Evolutionary conservation across 2,113 vertebrate genomes (phyloP).

Genomic region (Hylia prasina): DNA sequence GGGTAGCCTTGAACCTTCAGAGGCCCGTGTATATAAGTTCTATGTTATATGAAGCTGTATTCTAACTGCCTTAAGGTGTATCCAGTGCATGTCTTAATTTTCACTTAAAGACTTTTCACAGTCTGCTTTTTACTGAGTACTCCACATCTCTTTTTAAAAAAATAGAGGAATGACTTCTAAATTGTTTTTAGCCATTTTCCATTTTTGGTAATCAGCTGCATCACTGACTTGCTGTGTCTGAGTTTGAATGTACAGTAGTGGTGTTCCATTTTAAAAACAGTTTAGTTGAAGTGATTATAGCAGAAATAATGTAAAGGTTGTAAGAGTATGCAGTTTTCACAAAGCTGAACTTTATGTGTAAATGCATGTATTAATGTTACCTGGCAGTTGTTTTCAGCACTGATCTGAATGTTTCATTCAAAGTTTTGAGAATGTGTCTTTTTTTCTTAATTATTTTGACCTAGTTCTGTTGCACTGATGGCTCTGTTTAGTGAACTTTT

Average conservation of each 20-base stretch:
- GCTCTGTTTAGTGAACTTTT: conserved; percentile 43
- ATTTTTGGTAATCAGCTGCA: neutral
- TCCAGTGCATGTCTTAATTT: neutral
- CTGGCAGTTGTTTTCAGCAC: neutral
- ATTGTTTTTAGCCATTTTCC: neutral
- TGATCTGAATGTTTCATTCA: neutral
- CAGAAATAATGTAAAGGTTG: neutral
- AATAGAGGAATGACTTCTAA: neutral
- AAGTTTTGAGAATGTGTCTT: neutral
- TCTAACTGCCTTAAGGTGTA: neutral
- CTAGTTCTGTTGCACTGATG: neutral
- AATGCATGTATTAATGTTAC: neutral
- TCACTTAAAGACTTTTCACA: neutral
- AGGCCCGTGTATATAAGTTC: neutral
- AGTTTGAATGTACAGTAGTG: neutral
- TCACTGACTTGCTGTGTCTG: neutral
- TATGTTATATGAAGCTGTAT: neutral
- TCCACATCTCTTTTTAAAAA: neutral
- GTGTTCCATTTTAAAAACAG: neutral
- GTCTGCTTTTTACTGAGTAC: neutral
- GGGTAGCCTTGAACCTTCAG: neutral
- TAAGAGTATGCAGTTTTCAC: neutral
- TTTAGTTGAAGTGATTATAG: neutral
- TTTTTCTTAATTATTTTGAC: neutral
- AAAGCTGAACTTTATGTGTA: neutral